Conservation (phyloP, 2,888 invertebrate species). For the Myathropa florea region DNA sequence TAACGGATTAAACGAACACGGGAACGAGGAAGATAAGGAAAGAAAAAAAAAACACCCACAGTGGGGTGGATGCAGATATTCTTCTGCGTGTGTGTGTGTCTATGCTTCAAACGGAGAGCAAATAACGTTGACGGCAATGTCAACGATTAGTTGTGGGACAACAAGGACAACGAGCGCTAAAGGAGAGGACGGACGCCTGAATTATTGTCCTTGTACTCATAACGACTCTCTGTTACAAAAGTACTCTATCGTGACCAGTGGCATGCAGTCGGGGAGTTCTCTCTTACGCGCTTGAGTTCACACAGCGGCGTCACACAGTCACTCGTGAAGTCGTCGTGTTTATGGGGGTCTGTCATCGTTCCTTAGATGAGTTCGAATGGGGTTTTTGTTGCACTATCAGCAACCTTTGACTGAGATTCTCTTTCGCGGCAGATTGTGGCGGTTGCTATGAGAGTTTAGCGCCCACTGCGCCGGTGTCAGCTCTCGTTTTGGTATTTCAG, state of each 20-base stretch:
- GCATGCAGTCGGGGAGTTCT: not conserved
- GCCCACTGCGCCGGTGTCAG: not conserved
- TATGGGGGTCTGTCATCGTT: not conserved
- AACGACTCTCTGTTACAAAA: constrained; percentile 47
- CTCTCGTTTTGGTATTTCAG: too few relatives aligned
- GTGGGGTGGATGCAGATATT: not conserved
- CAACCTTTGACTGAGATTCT: not conserved
- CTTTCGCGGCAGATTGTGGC: not conserved
- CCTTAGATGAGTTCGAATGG: not conserved
- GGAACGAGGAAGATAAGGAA: too few relatives aligned
- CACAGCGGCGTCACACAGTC: not conserved
- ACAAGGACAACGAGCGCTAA: not conserved
- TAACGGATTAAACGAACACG: constrained; percentile 9
- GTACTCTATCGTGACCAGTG: constrained; percentile 52
- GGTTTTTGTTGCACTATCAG: not conserved
- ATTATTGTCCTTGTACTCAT: constrained; percentile 52
- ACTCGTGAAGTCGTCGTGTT: not conserved
- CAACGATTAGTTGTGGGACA: too few relatives aligned
- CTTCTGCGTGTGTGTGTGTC: too few relatives aligned
- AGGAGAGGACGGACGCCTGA: constrained; percentile 7
- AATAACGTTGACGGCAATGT: not conserved
- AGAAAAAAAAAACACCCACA: not conserved
- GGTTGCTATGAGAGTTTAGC: too few relatives aligned
- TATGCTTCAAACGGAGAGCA: not conserved
- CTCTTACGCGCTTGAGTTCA: not conserved